Evolutionary conservation across 2,797 vertebrate species (phyloP), one percentile per base, ranked within the genome.

Genomic region (Urocyon cinereoargenteus): DNA sequence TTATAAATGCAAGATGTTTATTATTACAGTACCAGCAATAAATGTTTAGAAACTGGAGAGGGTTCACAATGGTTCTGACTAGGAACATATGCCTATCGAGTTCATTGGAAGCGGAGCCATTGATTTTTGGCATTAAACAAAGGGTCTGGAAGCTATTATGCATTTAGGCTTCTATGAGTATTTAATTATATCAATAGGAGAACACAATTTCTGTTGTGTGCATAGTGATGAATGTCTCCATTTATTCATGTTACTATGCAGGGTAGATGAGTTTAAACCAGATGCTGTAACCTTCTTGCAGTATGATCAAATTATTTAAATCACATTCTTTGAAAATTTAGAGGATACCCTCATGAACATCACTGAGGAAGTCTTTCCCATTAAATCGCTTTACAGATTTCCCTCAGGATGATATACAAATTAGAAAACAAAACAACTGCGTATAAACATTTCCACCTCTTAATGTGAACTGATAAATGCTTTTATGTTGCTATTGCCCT

Each of bases 1-100:
- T 99, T 98, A 99, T 98, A 98, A 98, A 99, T 98, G 98, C 98
- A 99, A 99, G 98, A 99, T 99, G 99, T 99, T 99, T 99, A 99
- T 99, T 99, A 99, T 99, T 99, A 99, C 97, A 98, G 98, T 97
- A 98, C 98, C 97, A 98, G 98, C 98, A 99, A 99, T 99, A 99
- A 99, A 99, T 99, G 99, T 99, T 99, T 99, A 98, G 99, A 99
- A 99, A 99, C 98, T 98, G 98, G 98, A 99, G 98, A 98, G 98
- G 98, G 98, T 98, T 98, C 98, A 98, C 98, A 98, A 98, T 98
- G 98, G 98, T 98, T 98, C 98, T 99, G 98, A 99, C 98, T 98
- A 98, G 98, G 98, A 98, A 99, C 99, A 98, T 98, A 98, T 98
- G 99, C 98, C 97, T 98, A 98, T 98, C 31, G 94, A 94, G 94